Evolutionary conservation across 2,797 vertebrate genomes (phyloP).

Genomic region (Tangara arthus): DNA sequence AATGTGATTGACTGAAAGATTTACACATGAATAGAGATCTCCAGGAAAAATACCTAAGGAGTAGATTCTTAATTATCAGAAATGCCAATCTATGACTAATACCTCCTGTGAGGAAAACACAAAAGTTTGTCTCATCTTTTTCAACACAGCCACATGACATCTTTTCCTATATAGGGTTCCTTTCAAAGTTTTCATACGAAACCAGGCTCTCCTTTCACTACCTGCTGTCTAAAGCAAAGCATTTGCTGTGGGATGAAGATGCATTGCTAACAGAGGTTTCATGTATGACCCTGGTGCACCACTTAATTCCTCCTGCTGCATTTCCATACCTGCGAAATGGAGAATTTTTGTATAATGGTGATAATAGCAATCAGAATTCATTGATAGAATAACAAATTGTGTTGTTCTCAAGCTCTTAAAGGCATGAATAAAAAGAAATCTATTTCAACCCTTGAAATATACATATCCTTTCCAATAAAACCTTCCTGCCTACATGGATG

Average conservation of each 20-base stretch:
- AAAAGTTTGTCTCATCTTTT: neutral
- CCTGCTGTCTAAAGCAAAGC: neutral
- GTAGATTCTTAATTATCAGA: conserved; percentile 16
- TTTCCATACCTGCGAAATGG: neutral
- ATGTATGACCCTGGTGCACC: neutral
- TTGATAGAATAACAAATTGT: neutral
- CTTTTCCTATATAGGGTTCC: neutral
- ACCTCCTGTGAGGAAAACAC: neutral
- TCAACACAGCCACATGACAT: neutral
- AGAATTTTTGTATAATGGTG: neutral
- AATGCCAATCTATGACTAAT: conserved; percentile 20
- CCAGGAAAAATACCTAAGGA: conserved; percentile 5
- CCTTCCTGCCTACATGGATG: neutral
- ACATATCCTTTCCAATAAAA: neutral
- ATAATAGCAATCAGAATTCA: neutral
- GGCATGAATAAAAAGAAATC: neutral
- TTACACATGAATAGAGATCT: conserved; percentile 8
- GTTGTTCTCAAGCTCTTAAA: neutral
- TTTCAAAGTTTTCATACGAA: neutral
- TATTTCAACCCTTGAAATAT: neutral
- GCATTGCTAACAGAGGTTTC: neutral
- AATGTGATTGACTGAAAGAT: neutral
- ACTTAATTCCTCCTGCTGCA: neutral
- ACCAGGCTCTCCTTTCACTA: neutral
- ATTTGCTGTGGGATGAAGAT: neutral